Evolutionary conservation across 2,113 vertebrate genomes (phyloP).

Genomic region (Clarias batrachus): DNA sequence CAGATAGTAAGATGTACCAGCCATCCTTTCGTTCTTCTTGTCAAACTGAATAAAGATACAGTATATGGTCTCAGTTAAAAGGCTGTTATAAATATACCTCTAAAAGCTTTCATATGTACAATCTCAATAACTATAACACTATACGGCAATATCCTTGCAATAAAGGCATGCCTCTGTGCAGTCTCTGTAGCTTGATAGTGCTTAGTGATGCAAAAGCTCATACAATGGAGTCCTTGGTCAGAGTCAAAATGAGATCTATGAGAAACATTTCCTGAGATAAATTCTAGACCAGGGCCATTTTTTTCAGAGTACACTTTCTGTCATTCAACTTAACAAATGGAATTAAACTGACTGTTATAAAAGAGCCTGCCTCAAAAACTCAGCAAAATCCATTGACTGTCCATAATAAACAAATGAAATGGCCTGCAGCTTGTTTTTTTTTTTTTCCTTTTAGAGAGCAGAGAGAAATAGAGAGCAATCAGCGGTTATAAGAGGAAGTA

Average conservation of each 20-base stretch:
- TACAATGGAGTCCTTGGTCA: background rate
- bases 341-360: constrained; percentile 43
- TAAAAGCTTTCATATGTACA: constrained; percentile 18
- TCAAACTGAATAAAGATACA: constrained; percentile 29
- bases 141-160: background rate
- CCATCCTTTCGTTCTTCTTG: constrained; percentile 8
- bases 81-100: constrained; percentile 5
- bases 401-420: constrained; percentile 36
- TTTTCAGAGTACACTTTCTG: constrained; percentile 11
- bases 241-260: constrained; percentile 26
- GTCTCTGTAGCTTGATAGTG: constrained; percentile 12
- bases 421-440: constrained; percentile 28
- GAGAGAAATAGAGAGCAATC: constrained; percentile 49
- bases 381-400: constrained; percentile 29
- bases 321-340: constrained; percentile 35
- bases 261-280: constrained; percentile 31
- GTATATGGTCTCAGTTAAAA: constrained; percentile 1
- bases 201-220: constrained; percentile 30
- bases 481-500: constrained; percentile 46
- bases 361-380: constrained; percentile 40
- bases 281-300: constrained; percentile 27
- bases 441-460: constrained; percentile 26
- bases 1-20: constrained; percentile 11
- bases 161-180: constrained; percentile 8
- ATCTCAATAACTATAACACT: background rate